A percentile compares a stretch with the other conserved stretches of the same genome.
These are phyloP conservation scores for Halcyon senegalensis DNA, from an alignment of 2,113 vertebrate genomes.

Conservation along the genomic window DNA sequence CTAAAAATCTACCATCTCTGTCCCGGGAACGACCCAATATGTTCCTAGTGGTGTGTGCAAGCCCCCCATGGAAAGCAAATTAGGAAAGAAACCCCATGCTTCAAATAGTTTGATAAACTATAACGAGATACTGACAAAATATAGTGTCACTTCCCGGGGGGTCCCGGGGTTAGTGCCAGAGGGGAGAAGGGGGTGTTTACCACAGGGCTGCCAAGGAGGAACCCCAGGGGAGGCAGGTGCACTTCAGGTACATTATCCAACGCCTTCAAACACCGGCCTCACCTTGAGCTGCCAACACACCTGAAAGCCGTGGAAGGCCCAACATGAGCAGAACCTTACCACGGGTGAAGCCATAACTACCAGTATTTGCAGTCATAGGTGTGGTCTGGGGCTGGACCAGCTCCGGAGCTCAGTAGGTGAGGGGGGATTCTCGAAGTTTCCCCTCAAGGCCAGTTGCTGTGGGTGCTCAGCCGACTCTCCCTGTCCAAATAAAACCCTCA, in stretches of 20 bases:
- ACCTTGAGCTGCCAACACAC: background rate
- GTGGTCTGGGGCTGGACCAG: accelerated
- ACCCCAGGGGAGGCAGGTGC: accelerated
- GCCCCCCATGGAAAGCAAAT: background rate
- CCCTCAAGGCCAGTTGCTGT: too few relatives aligned
- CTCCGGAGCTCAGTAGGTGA: background rate
- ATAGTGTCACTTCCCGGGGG: background rate
- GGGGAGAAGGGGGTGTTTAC: background rate
- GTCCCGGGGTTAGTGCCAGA: accelerated
- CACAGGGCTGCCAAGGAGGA: background rate
- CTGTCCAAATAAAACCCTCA: accelerated
- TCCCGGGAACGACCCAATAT: background rate
- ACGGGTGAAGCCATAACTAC: background rate
- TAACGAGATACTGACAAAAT: background rate
- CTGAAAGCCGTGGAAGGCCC: background rate
- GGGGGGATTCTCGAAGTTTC: accelerated
- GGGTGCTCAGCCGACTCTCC: background rate
- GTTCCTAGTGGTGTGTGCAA: background rate
- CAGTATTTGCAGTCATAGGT: accelerated
- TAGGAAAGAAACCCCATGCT: background rate
- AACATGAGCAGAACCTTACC: background rate
- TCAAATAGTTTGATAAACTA: background rate
- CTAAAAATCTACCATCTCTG: background rate
- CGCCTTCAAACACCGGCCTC: accelerated
- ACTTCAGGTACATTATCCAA: accelerated